Base-by-base conservation (phyloP, 2,797 vertebrate genomes). In the Cichlasoma orientale region DNA sequence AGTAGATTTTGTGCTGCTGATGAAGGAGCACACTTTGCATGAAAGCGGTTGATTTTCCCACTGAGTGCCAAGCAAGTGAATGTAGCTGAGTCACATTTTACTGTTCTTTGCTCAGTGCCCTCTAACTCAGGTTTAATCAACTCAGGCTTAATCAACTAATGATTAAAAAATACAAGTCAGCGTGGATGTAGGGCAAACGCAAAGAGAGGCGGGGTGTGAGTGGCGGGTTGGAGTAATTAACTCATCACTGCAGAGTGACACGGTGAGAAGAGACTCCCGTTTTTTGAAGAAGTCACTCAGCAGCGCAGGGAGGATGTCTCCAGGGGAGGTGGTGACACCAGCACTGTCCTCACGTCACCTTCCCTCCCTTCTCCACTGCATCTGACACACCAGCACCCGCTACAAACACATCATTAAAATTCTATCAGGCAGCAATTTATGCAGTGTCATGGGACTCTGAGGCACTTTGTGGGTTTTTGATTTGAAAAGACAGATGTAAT, bases 41-140 rank as follows among this genome's bases (percentile, higher is more conserved):
- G 44, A 68, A 66, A 86, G 74, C 47, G 14, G 68, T 82, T 88
- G 72, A 56, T 88, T 88, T 79, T 79, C 66, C 63, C 25, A 23
- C 58, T 25, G 53, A 33, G 33, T 84, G 83, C 82, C 47, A 75
- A 68, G 75, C 75, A 74, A 84, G 77, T 63, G 63, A 92, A 91
- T 77, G 52, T 74, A 82, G 80, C 80, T 36, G 72, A 84, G 71
- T 85, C 77, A 59, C 63, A 56, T 72, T 75, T 75, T 75, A 72
- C n/a, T 31, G 16, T 18, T 72, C 44, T 33, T 55, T 23, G 33
- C 33, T 29, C 68, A 59, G 68, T 77, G 56, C 57, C 78, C 38
- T 82, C 74, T 58, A 82, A 89, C 74, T 89, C 33, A 5, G 57
- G 74, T 80, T 86, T 74, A 77, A 86, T 82, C 31, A 68, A 54